Conservation (phyloP, 2,113 vertebrate genomes). For the Pelvicachromis taeniatus region DNA sequence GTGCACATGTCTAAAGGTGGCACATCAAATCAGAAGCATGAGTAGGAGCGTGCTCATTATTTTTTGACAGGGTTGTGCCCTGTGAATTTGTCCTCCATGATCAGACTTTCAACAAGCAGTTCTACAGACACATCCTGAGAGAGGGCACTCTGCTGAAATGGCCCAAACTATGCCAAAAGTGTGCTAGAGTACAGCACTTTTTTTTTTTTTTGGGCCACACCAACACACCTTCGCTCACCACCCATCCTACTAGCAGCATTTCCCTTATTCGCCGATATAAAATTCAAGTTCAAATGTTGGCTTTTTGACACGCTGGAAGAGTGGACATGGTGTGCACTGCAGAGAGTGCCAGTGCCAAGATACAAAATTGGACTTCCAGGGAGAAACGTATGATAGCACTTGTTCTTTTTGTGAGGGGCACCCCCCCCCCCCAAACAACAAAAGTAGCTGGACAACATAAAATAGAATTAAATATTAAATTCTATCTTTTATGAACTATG, state of each 20-base stretch:
- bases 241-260: background rate
- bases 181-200: background rate
- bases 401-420: too few species aligned
- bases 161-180: background rate
- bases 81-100: background rate
- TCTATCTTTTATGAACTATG: background rate
- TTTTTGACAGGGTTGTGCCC: background rate
- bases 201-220: background rate
- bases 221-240: background rate
- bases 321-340: background rate
- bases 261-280: background rate
- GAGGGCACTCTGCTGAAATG: background rate
- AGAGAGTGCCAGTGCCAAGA: background rate
- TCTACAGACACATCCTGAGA: background rate
- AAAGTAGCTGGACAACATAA: background rate
- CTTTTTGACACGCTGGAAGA: background rate
- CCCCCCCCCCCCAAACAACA: accelerated
- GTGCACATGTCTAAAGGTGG: background rate
- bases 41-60: background rate
- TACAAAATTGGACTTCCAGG: background rate
- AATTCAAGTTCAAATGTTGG: background rate
- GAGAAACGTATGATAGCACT: background rate
- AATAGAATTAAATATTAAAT: background rate
- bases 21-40: background rate
- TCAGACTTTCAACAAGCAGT: background rate